A percentile compares a stretch with the other conserved stretches of the same genome.
Evolutionary conservation across 1,140 invertebrate species (phyloP).

Genomic region (Drosophila kanapiae): DNA sequence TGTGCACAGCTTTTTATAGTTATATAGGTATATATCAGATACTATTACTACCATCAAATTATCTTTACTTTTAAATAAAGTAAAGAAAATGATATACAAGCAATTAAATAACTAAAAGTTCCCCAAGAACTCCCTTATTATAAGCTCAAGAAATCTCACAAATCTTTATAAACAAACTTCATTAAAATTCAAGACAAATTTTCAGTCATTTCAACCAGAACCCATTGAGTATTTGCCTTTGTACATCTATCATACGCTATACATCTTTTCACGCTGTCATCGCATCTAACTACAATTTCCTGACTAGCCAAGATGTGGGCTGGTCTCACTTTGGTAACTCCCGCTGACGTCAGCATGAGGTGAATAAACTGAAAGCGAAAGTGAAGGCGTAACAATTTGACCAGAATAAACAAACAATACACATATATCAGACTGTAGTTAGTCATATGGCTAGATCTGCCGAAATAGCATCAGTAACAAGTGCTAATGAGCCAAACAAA

Average conservation of each 20-base stretch:
- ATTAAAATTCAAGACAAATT: not conserved
- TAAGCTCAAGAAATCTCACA: no score
- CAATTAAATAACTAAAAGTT: no score
- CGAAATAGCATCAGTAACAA: conserved; percentile 37
- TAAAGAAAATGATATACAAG: no score
- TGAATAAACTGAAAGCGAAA: conserved; percentile 76
- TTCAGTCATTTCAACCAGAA: conserved; percentile 2
- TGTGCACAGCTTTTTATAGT: no score
- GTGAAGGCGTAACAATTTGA: conserved; percentile 62
- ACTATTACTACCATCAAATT: not conserved
- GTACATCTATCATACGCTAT: conserved; percentile 6
- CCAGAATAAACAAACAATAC: conserved; percentile 36
- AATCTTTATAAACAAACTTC: no score
- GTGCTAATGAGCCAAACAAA: conserved; percentile 70
- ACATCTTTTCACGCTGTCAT: conserved; percentile 23
- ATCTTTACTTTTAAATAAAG: no score
- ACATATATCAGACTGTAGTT: conserved; percentile 16
- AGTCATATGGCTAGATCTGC: conserved; percentile 36
- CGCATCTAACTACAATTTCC: conserved; percentile 54
- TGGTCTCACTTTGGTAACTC: conserved; percentile 28
- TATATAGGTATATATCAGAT: not conserved
- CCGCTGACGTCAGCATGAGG: conserved; percentile 58
- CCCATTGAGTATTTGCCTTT: not conserved
- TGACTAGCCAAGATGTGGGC: conserved; percentile 47
- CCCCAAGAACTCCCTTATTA: no score